These are phyloP conservation scores for Brachystomella parvula DNA, from an alignment of 1,140 invertebrate genomes.

Conservation along the genomic window DNA sequence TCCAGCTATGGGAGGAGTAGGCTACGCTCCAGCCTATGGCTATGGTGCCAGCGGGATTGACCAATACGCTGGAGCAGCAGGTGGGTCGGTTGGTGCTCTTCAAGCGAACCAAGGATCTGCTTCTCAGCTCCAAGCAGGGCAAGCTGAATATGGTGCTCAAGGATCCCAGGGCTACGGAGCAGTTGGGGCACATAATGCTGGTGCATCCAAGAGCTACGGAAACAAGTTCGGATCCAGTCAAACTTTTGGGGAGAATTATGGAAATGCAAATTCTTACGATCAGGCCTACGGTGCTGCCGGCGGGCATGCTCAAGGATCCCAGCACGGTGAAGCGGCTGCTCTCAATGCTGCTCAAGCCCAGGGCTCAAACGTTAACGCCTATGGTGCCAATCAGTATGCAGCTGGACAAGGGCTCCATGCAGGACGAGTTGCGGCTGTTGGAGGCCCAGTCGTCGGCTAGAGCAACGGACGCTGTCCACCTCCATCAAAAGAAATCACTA, in stretches of 20 bases:
- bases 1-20: too few relatives aligned
- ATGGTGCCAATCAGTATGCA: background rate
- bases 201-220: background rate
- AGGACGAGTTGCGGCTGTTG: too few relatives aligned
- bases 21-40: background rate
- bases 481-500: too few relatives aligned
- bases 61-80: background rate
- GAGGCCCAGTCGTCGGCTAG: too few relatives aligned
- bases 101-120: background rate
- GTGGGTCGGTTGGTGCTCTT: background rate
- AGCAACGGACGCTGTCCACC: too few relatives aligned
- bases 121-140: background rate
- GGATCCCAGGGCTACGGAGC: background rate
- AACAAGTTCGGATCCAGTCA: background rate
- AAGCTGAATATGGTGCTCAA: background rate
- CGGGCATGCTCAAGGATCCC: background rate
- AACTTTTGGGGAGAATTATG: conserved; percentile 4
- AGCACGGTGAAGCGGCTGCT: background rate
- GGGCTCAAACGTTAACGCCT: background rate
- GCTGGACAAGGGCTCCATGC: too few relatives aligned
- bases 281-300: background rate
- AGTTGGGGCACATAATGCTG: background rate
- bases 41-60: background rate
- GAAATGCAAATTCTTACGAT: conserved; percentile 5
- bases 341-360: background rate